Conservation (phyloP, 2,888 invertebrate genomes). For the Torymus tubicola region DNA sequence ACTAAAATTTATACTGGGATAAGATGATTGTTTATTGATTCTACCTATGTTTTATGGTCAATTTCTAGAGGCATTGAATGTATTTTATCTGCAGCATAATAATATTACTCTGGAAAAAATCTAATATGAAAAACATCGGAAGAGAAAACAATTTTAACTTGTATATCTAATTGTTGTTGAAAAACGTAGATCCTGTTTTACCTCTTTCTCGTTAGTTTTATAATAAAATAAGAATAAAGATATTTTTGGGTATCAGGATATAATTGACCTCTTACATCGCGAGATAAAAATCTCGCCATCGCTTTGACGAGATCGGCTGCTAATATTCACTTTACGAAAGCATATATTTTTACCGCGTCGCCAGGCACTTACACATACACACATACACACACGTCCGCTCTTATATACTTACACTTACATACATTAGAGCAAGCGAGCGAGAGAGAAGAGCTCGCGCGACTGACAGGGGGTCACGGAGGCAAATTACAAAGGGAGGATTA, state of each 20-base stretch:
- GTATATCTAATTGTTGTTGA: too few relatives aligned
- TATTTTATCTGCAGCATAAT: too few relatives aligned
- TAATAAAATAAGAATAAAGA: constrained; percentile 41
- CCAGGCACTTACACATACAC: neutral
- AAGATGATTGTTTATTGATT: too few relatives aligned
- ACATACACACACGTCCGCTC: too few relatives aligned
- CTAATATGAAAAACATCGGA: too few relatives aligned
- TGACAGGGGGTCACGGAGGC: constrained; percentile 73
- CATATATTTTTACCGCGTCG: constrained; percentile 16
- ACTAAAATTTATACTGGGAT: too few relatives aligned
- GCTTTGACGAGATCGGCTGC: constrained; percentile 45
- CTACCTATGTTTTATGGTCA: too few relatives aligned
- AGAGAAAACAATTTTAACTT: too few relatives aligned
- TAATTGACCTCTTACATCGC: neutral
- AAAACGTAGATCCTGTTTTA: neutral
- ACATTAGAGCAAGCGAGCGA: constrained; percentile 4
- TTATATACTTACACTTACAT: too few relatives aligned
- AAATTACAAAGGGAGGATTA: constrained; percentile 77
- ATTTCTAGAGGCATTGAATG: too few relatives aligned
- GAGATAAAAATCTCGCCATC: constrained; percentile 53
- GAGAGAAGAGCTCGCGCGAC: constrained; percentile 66
- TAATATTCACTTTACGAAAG: constrained; percentile 46
- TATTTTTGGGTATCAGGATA: neutral
- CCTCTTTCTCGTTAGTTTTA: constrained; percentile 2
- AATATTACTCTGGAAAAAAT: too few relatives aligned